Base-by-base conservation (phyloP, 37 sponge, comb jelly and placozoan species). In the Eunapius fragilis region DNA sequence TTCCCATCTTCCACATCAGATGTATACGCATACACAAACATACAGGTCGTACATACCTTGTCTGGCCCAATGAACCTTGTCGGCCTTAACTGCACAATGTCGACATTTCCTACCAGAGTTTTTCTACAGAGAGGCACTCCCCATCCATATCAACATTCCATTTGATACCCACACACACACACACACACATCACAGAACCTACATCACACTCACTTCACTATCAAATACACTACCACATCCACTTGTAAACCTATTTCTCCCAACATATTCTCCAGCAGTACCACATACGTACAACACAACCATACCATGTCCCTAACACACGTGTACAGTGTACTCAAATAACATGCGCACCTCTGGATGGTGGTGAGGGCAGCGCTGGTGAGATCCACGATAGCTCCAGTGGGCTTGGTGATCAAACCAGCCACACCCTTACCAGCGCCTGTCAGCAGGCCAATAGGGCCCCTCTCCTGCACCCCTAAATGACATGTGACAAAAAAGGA, bases 341-440 rank as follows among this genome's bases (percentile, higher is more conserved):
- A n/a, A n/a, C n/a, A n/a, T n/a, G n/a, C n/a, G n/a, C n/a, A 96
- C 97, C 80, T 94, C 37, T 87, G 95, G 3, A 96, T 85, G 14
- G 79, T 82, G 19, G 75, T 83, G 72, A 94, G 50, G 25, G 95
- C 86, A 36, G 90, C 93, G 82, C 87, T 91, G 36, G 95, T 85
- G 3, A 96, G 79, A 47, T 96, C 97, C 31, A 96, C 27, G 23
- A 91, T 33, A 14, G 95, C 97, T 25, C 92, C 92, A 22, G 91
- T 80, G 41, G 97, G 97, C 9, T 90, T 75, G 12, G 91, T 82
- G 7, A 94, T 88, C 2, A 94, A n/a, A 2, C 97, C 97, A 27
- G 92, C 33, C 0, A 89, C 79, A 67, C 97, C 97, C 32, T 82
- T 91, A 2, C 97, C 95, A 34, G 86, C 38, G 3, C 97, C 97